Base-by-base conservation (phyloP, 2,113 vertebrate genomes). In the Accipiter cooperii region DNA sequence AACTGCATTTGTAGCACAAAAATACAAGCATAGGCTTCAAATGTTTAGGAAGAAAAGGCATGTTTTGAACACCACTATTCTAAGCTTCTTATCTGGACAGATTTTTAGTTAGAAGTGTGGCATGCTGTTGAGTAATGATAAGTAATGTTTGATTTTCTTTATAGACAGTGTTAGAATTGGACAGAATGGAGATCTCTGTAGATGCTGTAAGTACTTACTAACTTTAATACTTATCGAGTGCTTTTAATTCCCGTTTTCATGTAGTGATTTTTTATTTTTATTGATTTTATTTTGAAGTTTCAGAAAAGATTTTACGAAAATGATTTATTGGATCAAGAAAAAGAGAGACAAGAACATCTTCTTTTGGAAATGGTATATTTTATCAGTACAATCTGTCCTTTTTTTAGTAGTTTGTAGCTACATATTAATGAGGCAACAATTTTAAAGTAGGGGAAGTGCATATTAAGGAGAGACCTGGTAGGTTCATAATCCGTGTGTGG, bases 141-240 rank as follows among this genome's bases (percentile, higher is more conserved):
- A 95, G n/a, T 93, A 81, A 91, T 74, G 66, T 52, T 75, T 63
- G 20, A 74, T 87, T 91, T 92, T 95, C 79, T 85, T 97, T 95
- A 17, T 70, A 99, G 99, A 99, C 98, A 13, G 99, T 99, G 54
- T 94, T 99, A 96, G 99, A 99, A 97, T 85, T 99, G 97, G 99
- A 99, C 98, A 99, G 99, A 97, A 99, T 99, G 98, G 99, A 99
- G 94, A 98, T 99, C 38, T 98, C 98, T 63, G 98, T 98, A 96
- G 98, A 98, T 57, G 93, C 97, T 89, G 98, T 98, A 96, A 98
- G 98, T 98, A 92, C 34, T 58, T 74, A 29, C 19, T 89, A 55
- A 34, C 44, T 70, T 58, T 54, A 42, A 75, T 95, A 81, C 26
- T 52, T 77, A 47, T 3, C 33, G 84, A 54, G 19, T 52, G 42